Evolutionary conservation across 2,888 invertebrate genomes (phyloP).

Genomic region (Hirtodrosophila histrioides): DNA sequence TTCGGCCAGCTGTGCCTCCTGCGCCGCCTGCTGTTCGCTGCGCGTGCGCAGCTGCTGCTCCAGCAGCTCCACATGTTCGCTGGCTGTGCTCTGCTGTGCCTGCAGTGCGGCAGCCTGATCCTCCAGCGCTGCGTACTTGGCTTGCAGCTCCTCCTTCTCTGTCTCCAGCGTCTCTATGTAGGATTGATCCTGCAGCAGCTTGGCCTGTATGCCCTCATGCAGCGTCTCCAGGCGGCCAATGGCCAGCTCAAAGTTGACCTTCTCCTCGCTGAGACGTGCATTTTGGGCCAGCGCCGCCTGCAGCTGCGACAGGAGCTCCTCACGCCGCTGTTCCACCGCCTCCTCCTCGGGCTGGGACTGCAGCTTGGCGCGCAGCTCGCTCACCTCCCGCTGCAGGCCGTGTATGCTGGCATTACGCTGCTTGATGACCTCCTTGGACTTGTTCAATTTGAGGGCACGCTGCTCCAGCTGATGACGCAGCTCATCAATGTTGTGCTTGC

Average conservation of each 20-base stretch:
- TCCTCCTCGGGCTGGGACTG: constrained; percentile 70
- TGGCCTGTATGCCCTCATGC: constrained; percentile 86
- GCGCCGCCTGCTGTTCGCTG: constrained; percentile 87
- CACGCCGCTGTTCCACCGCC: constrained; percentile 9
- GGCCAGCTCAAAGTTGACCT: constrained; percentile 75
- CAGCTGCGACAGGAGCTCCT: constrained; percentile 42
- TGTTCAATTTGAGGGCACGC: constrained; percentile 85
- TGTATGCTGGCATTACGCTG: constrained; percentile 86
- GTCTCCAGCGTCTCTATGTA: constrained; percentile 90
- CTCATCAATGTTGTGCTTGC: constrained; percentile 71
- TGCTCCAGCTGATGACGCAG: constrained; percentile 85
- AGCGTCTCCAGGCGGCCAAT: constrained; percentile 79
- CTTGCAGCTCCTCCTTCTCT: constrained; percentile 88
- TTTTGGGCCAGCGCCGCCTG: constrained; percentile 61
- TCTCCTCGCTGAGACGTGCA: constrained; percentile 70
- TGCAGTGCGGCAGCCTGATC: constrained; percentile 88
- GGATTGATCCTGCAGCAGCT: constrained; percentile 90
- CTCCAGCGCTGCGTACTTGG: constrained; percentile 88
- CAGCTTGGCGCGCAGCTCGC: constrained; percentile 65
- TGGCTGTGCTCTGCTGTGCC: constrained; percentile 86
- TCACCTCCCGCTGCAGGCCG: constrained; percentile 72
- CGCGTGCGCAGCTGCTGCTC: constrained; percentile 87
- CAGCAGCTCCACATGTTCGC: constrained; percentile 87
- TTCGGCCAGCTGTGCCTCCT: constrained; percentile 87
- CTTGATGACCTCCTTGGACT: constrained; percentile 85